Evolutionary conservation across 2,888 invertebrate genomes (phyloP), one percentile per base, ranked within the genome.

Genomic region (Caenorhabditis sinica): DNA sequence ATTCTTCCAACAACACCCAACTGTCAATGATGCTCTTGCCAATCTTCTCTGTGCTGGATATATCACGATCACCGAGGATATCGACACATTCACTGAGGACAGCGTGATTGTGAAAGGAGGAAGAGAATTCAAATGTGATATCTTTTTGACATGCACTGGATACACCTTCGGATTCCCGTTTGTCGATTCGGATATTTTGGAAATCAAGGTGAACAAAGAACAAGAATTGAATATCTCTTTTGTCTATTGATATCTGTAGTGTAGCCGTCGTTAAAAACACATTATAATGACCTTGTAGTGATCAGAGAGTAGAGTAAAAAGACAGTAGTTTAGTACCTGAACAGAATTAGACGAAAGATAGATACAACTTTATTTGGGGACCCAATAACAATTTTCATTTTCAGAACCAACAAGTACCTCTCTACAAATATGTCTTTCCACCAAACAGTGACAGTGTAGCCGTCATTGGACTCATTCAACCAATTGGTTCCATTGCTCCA

Each of bases 81-180:
- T 99, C 98, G 99, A 99, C 94, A 98, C 98, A 94, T 94, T 99
- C 92, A 97, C 98, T 49, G 98, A 98, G 86, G 98, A 98, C 77
- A 97, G 97, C 45, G 95, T 99, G 90, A 98, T 98, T 20, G 98
- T 91, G 20, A 90, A 87, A 53, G 89, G 87, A 49, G 92, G 91
- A 30, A 82, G 86, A 43, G 84, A 83, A 63, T 91, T 90, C 75
- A 76, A 85, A 23, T 88, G 91, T 23, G 92, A 92, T 74, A 93
- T 93, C 0, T 93, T 94, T 49, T 93, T 92, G 61, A 75, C 88
- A 11, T 89, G 90, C 82, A 92, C 92, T 40, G 92, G 93, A 23
- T 94, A 93, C 88, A 89, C 88, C 2, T 93, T 94, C 86, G 93
- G 92, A 1, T 93, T 93, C 86, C 93, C 94, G 6, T 94, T 93